phyloP scores from a whole-genome alignment of 2,113 vertebrate species.

The Progne subis region DNA sequence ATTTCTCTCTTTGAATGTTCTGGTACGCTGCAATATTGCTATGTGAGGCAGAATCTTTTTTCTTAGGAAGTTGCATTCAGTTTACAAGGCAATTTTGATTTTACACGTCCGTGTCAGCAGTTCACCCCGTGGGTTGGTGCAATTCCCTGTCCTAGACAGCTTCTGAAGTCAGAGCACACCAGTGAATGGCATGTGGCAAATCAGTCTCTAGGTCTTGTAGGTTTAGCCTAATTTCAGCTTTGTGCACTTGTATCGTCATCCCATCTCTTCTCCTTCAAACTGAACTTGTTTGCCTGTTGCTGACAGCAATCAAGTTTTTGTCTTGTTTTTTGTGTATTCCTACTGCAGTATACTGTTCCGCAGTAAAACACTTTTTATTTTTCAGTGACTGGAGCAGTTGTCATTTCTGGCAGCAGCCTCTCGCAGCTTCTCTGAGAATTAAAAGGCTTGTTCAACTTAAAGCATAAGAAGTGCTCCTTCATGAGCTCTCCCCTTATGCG shows the following conservation, averaged over 20 bases:
- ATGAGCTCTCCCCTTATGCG: conserved; percentile 35
- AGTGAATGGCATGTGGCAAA: not conserved
- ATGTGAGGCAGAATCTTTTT: not conserved
- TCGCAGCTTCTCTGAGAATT: conserved; percentile 38
- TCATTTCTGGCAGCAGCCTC: conserved; percentile 47
- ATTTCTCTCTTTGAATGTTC: not conserved
- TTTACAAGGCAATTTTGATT: not conserved
- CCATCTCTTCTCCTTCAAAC: not conserved
- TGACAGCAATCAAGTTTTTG: conserved; percentile 8
- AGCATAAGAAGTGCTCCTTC: conserved; percentile 60
- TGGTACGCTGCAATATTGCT: not conserved
- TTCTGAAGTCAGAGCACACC: not conserved
- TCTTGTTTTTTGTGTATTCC: conserved; percentile 12
- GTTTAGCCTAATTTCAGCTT: not conserved
- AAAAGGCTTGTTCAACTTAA: conserved; percentile 44
- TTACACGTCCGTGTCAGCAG: not conserved
- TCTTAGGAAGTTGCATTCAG: not conserved
- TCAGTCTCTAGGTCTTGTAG: not conserved
- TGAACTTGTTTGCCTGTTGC: conserved; percentile 21
- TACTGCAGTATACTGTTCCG: not conserved
- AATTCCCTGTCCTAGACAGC: not conserved
- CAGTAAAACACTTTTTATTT: conserved; percentile 54
- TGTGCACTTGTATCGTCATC: not conserved
- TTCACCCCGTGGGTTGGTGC: not conserved
- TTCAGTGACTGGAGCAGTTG: conserved; percentile 49